Base-by-base conservation (phyloP, 2,888 invertebrate species). In the Acanthosoma haemorrhoidale region DNA sequence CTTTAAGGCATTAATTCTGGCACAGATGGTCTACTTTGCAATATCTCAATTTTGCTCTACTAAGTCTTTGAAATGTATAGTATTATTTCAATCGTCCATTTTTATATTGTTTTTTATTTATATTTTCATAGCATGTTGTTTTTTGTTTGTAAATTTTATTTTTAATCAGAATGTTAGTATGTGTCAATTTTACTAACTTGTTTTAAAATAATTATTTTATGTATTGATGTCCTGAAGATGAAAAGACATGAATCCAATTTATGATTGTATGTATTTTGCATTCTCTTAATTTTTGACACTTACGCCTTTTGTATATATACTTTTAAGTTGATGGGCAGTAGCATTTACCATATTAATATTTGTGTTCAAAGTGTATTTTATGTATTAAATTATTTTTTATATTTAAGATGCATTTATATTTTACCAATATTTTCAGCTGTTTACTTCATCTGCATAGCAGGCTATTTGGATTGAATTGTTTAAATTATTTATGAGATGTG, bases 61-160 rank as follows among this genome's bases (percentile, higher is more conserved):
- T 61, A 38, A 61, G 61, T 64, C 34, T 64, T 43, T 64, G 43
- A 15, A 64, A 64, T 43, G 61, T 41, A 64, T 39, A 68, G 68
- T 68, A 68, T 68, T 68, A 68, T 68, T 68, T 41, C n/a, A 59
- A 36, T 57, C 68, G 68, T 68, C 68, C 68, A 68, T 68, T 68
- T 68, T 68, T 59, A 34, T 68, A 60, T 39, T 61, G 34, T 69
- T 67, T 51, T 58, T 67, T 32, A 57, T 67, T 36, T 67, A 67
- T 67, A 67, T 51, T 57, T 67, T 67, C 57, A 43, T 67, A 66
- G 18, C 34, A 34, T 67, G 67, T 34, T 67, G 21, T 67, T 67
- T 67, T 67, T 32, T 67, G 51, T 67, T 67, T 67, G 67, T 67
- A 67, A 67, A 67, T 67, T 67, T 67, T 67, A 67, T 67, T 43